These are phyloP conservation scores for Mesembrinibis cayennensis DNA, from an alignment of 2,113 vertebrate genomes.

Conservation along the genomic window DNA sequence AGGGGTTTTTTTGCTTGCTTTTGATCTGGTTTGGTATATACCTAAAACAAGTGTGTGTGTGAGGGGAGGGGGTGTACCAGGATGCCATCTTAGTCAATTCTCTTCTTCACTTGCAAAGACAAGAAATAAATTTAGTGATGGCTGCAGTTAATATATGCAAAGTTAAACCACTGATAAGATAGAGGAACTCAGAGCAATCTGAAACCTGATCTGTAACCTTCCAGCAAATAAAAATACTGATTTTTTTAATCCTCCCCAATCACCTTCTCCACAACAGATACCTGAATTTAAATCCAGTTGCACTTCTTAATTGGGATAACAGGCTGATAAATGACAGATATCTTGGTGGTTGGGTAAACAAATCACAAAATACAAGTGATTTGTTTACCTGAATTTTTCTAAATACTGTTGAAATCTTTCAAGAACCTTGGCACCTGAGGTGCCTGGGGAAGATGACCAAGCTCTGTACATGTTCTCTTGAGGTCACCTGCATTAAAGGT, in stretches of 20 bases:
- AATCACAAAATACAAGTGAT: not conserved
- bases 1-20: not conserved
- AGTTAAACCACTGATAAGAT: not conserved
- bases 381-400: not conserved
- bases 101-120: not conserved
- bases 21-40: not conserved
- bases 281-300: not conserved
- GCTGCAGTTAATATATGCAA: not conserved
- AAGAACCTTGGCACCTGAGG: not conserved
- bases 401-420: not conserved
- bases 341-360: fast-evolving
- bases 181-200: not conserved
- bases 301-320: not conserved
- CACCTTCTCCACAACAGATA: not conserved
- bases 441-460: not conserved
- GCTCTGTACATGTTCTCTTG: not conserved
- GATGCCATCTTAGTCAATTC: not conserved
- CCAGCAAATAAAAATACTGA: not conserved
- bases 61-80: fast-evolving
- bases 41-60: not conserved
- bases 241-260: not conserved
- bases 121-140: not conserved
- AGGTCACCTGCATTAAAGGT: not conserved
- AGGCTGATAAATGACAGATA: not conserved
- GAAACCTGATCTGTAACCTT: not conserved